Evolutionary conservation across 1,140 invertebrate genomes (phyloP).

Genomic region (Drosophila jambulina): DNA sequence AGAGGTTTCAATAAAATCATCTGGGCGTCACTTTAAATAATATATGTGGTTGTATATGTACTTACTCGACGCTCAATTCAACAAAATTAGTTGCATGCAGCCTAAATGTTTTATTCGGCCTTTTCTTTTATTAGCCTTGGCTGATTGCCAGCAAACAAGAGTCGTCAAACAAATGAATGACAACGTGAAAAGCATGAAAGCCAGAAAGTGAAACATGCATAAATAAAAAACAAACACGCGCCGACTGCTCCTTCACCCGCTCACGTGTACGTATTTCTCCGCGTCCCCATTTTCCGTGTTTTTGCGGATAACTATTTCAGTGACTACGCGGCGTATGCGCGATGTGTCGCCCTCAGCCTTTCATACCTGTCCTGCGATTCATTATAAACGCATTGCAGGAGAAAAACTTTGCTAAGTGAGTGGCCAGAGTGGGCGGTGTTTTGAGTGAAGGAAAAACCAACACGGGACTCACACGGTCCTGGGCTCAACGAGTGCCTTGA

Average conservation of each 20-base stretch:
- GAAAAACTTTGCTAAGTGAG: constrained; percentile 40
- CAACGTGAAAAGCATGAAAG: constrained; percentile 36
- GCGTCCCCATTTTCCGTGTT: constrained; percentile 2
- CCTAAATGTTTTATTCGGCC: constrained; percentile 33
- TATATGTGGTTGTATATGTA: not conserved
- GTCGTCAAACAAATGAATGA: constrained; percentile 51
- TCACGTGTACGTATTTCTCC: not conserved
- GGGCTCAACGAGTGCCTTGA: constrained; percentile 42
- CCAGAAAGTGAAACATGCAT: constrained; percentile 25
- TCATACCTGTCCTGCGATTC: constrained; percentile 33
- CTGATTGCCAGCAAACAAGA: constrained; percentile 67
- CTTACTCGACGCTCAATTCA: constrained; percentile 13
- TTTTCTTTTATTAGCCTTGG: constrained; percentile 48
- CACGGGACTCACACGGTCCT: constrained; percentile 3
- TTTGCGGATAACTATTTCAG: constrained; percentile 26
- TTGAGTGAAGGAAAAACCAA: constrained; percentile 10
- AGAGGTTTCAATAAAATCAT: constrained; percentile 1
- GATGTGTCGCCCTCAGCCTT: constrained; percentile 30
- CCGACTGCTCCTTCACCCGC: constrained; percentile 1
- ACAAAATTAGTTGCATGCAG: constrained; percentile 27
- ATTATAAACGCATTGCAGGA: constrained; percentile 47
- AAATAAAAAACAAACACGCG: constrained; percentile 50
- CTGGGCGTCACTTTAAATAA: not conserved
- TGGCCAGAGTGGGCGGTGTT: constrained; percentile 19
- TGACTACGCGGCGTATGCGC: constrained; percentile 49